These are phyloP conservation scores for Phrynocephalus vlangalii DNA, from an alignment of 2,797 vertebrate genomes.

Conservation along the genomic window DNA sequence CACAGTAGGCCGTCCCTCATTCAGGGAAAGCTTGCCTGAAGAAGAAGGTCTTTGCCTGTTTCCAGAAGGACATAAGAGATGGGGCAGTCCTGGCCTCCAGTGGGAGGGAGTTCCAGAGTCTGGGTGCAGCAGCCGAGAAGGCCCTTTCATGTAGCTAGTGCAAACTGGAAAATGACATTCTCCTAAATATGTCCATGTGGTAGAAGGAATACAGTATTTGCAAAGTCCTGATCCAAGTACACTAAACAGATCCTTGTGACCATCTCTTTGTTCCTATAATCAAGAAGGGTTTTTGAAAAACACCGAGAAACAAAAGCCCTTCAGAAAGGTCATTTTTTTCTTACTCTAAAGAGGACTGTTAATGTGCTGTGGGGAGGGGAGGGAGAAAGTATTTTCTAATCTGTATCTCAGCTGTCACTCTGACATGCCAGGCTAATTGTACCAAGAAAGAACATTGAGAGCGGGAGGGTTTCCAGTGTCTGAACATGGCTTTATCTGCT, in stretches of 20 bases:
- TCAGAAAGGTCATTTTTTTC: background rate
- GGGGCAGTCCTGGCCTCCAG: too few relatives aligned
- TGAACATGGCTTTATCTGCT: background rate
- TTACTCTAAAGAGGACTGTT: background rate
- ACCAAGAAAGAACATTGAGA: background rate
- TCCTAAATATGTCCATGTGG: background rate
- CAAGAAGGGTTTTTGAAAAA: background rate
- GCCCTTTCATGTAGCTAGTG: too few relatives aligned
- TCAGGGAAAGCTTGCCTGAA: too few relatives aligned
- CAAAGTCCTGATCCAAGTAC: too few relatives aligned
- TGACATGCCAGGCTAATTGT: background rate
- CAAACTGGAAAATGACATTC: background rate
- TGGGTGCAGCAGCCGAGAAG: too few relatives aligned
- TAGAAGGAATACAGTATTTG: background rate
- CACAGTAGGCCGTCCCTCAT: too few relatives aligned
- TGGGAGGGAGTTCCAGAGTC: too few relatives aligned
- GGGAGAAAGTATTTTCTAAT: background rate
- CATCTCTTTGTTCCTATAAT: background rate
- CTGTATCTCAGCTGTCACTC: background rate
- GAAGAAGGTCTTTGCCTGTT: too few relatives aligned
- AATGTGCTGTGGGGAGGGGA: background rate
- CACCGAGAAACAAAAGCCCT: too few relatives aligned
- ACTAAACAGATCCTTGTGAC: background rate
- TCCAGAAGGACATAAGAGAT: too few relatives aligned
- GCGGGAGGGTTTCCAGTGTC: background rate